Conservation (phyloP, 1,140 invertebrate species). For the Nephotettix cincticeps region DNA sequence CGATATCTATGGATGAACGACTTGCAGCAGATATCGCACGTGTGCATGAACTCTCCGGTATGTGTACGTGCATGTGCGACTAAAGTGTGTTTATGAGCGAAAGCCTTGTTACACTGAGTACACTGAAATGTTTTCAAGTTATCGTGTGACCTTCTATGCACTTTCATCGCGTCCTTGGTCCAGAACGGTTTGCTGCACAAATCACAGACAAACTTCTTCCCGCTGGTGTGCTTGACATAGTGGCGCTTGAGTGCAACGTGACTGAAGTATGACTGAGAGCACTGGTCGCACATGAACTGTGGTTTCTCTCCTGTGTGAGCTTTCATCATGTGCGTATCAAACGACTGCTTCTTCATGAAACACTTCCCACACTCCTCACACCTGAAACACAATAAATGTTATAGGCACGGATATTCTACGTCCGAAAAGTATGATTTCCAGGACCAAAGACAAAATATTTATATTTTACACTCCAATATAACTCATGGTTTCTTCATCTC, state of each 20-base stretch:
- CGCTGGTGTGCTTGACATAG: constrained; percentile 61
- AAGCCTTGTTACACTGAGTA: constrained; percentile 56
- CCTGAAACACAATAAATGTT: too few relatives aligned
- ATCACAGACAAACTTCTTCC: constrained; percentile 62
- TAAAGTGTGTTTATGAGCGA: constrained; percentile 60
- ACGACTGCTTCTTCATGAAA: constrained; percentile 31
- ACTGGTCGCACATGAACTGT: constrained; percentile 62
- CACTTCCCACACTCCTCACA: constrained; percentile 26
- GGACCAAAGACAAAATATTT: too few relatives aligned
- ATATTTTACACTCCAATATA: too few relatives aligned
- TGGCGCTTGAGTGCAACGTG: constrained; percentile 45
- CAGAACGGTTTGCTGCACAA: constrained; percentile 66
- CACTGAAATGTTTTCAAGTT: constrained; percentile 54
- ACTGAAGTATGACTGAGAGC: constrained; percentile 48
- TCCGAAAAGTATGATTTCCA: too few relatives aligned
- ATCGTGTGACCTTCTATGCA: constrained; percentile 62
- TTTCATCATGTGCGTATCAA: constrained; percentile 54
- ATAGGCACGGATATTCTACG: too few relatives aligned
- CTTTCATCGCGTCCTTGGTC: constrained; percentile 56
- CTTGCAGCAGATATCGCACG: constrained; percentile 56
- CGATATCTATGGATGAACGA: constrained; percentile 51
- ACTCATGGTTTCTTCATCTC: too few relatives aligned
- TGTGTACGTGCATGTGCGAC: constrained; percentile 58
- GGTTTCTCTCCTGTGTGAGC: constrained; percentile 67
- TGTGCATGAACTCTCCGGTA: constrained; percentile 51